Evolutionary conservation across 2,113 vertebrate genomes (phyloP).

Genomic region (Amphiprion percula): DNA sequence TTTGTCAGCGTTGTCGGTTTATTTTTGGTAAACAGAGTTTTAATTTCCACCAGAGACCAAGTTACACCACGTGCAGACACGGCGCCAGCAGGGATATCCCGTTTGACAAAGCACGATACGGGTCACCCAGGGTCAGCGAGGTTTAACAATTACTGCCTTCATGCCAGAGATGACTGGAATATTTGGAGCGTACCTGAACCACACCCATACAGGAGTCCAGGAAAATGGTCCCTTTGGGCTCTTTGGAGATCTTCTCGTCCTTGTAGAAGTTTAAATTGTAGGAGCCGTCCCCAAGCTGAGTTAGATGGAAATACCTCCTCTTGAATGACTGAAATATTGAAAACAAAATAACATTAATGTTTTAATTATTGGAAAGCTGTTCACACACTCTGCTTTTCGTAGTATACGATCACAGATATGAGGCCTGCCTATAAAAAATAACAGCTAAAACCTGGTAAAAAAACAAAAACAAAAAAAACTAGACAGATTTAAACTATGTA

Average conservation of each 20-base stretch:
- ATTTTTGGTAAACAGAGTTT: constrained; percentile 20
- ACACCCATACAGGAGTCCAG: constrained; percentile 99
- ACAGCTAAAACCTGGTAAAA: too few species aligned
- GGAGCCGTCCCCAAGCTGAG: constrained; percentile 96
- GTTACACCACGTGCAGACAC: neutral
- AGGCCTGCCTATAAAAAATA: too few species aligned
- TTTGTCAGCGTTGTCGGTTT: neutral
- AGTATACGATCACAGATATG: neutral
- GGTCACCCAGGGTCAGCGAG: constrained; percentile 10
- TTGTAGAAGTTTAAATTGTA: constrained; percentile 99
- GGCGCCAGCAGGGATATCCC: constrained; percentile 48
- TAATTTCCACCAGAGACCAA: constrained; percentile 7
- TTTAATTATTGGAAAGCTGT: neutral
- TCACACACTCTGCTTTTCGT: neutral
- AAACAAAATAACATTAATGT: constrained; percentile 27
- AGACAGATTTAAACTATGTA: too few species aligned
- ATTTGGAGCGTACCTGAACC: constrained; percentile 88
- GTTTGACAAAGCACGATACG: constrained; percentile 31
- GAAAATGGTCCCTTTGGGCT: constrained; percentile 99
- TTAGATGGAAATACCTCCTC: constrained; percentile 97
- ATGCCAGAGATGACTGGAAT: constrained; percentile 2
- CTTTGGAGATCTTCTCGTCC: constrained; percentile 99
- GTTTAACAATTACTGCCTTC: constrained; percentile 20
- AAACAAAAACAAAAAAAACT: too few species aligned
- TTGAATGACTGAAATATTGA: constrained; percentile 92